phyloP scores from a whole-genome alignment of 2,797 vertebrate genomes.

The Aeoliscus strigatus region DNA sequence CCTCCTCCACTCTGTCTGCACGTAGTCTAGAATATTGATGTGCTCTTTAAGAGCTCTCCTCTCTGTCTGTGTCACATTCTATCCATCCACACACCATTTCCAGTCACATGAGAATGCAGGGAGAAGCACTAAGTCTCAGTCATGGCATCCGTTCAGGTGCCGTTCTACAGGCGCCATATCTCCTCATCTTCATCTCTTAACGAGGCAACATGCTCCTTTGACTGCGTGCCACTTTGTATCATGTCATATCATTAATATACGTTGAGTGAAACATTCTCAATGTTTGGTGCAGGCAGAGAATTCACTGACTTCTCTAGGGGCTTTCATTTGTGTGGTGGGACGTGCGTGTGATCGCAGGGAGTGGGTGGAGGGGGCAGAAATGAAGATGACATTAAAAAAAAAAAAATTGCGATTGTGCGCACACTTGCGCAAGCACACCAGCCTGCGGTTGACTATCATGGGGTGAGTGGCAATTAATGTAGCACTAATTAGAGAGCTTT shows the following conservation, averaged over 20 bases:
- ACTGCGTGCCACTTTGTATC: slow-evolving; percentile 59
- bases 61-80: slow-evolving; percentile 68
- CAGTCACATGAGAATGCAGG: slow-evolving; percentile 49
- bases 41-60: slow-evolving; percentile 70
- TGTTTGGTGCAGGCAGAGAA: slow-evolving; percentile 38
- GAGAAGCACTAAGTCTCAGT: slow-evolving; percentile 50
- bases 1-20: slow-evolving; percentile 42
- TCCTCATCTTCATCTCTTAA: slow-evolving; percentile 58
- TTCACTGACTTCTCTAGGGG: slow-evolving; percentile 36
- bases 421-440: slow-evolving; percentile 18
- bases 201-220: slow-evolving; percentile 39
- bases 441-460: slow-evolving; percentile 57
- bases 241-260: slow-evolving; percentile 52
- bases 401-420: slow-evolving; percentile 4
- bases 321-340: slow-evolving; percentile 62
- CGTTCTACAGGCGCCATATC: slow-evolving; percentile 35
- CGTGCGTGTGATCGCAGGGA: slow-evolving; percentile 11
- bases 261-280: slow-evolving; percentile 47
- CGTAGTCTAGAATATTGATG: slow-evolving; percentile 73
- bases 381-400: slow-evolving; percentile 5
- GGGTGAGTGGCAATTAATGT: slow-evolving; percentile 66
- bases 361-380: too few species aligned
- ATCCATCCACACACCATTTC: slow-evolving; percentile 63
- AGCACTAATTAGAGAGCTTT: slow-evolving; percentile 67
- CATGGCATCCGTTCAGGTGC: slow-evolving; percentile 42